These are phyloP conservation scores for Trypoxylon attenuatum DNA, from an alignment of 2,888 invertebrate genomes.

Conservation along the genomic window DNA sequence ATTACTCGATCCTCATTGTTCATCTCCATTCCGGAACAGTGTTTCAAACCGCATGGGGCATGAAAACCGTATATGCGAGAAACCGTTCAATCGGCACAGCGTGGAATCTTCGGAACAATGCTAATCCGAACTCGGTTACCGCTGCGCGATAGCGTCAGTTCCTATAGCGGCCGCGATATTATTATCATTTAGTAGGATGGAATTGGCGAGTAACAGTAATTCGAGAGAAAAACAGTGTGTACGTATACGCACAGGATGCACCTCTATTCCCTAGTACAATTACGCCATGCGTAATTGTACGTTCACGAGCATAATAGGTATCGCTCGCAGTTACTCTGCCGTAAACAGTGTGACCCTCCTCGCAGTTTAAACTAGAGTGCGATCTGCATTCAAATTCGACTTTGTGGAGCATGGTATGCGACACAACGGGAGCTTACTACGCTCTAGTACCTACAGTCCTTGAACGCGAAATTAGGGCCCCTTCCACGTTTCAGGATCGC, in stretches of 20 bases:
- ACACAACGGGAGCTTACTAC: constrained; percentile 11
- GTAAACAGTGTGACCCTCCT: constrained; percentile 11
- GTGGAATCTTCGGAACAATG: no score
- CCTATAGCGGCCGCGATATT: constrained; percentile 6
- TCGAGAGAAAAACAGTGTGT: constrained; percentile 17
- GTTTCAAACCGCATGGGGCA: no score
- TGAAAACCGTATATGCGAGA: no score
- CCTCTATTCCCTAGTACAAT: constrained; percentile 31
- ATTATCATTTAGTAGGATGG: constrained; percentile 23
- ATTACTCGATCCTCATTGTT: no score
- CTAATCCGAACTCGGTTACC: no score
- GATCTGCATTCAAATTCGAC: not conserved
- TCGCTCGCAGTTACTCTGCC: constrained; percentile 11
- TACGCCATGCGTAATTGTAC: constrained; percentile 12
- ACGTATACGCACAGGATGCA: constrained; percentile 10
- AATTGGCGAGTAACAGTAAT: constrained; percentile 27
- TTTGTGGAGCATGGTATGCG: not conserved
- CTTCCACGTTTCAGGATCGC: no score
- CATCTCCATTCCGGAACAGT: no score
- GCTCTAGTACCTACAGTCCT: constrained; percentile 2
- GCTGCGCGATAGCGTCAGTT: not conserved
- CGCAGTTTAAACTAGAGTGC: constrained; percentile 7
- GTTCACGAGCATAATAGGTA: constrained; percentile 12
- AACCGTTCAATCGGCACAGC: no score
- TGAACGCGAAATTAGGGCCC: no score